Evolutionary conservation across 2,797 vertebrate genomes (phyloP), one percentile per base, ranked within the genome.

Genomic region (Acridotheres tristis): DNA sequence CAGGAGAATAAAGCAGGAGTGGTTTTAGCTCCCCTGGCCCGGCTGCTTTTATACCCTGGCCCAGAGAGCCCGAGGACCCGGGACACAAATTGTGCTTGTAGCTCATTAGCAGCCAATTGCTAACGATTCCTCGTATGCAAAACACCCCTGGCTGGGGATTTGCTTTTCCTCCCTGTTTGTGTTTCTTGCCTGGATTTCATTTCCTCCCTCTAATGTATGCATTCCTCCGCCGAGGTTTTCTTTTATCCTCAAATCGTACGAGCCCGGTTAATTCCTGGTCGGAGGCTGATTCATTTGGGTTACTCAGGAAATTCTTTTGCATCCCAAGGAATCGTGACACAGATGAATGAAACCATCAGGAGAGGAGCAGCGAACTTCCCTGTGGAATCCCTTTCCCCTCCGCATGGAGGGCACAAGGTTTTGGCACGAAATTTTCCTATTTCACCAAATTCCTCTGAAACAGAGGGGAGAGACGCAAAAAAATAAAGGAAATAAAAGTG

Each of bases 1-100:
- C 4, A 40, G 77, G 71, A 94, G 88, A 73, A 54, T 5, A 15
- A 90, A 75, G 59, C 66, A 71, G 72, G n/a, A 94, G 22, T 62
- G 58, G 21, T 66, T 88, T 66, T 8, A 63, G 36, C 36, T 72
- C 1, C 75, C 62, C 17, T 7, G 32, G 1, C 59, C 3, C 2
- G 13, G 47, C 38, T 63, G 76, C 23, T 96, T 96, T 96, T 96
- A 96, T 96, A 96, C 50, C 4, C 6, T 26, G 34, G 68, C 25
- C 76, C 30, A 4, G 51, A 93, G 54, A 10, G 83, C 90, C 85
- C 32, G 50, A 92, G 93, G 91, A 92, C 10, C 47, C 20, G 45
- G 42, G 69, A 58, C 27, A 10, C 8, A 43, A 73, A 78, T 79
- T 62, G 21, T 38, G 66, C 23, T 48, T 22, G 63, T 9, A 79